These are phyloP conservation scores for Zelostemma sp. DNA, from an alignment of 1,140 invertebrate species.

Conservation along the genomic window DNA sequence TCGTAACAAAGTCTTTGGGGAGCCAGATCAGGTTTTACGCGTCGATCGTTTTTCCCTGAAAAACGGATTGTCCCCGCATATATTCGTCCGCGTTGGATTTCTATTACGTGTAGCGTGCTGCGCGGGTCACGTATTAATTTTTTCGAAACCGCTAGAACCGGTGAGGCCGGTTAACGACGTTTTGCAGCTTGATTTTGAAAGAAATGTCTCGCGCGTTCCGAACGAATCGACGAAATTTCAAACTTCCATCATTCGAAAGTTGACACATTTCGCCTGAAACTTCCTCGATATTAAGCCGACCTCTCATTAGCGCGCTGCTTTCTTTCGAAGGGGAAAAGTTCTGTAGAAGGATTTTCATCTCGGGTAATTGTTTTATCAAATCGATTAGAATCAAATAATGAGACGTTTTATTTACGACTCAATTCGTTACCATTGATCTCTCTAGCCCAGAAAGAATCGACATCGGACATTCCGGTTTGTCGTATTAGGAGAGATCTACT, in stretches of 20 bases:
- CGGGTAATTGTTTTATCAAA: conserved; percentile 30
- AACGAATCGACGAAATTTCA: too few species aligned
- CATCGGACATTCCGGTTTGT: conserved; percentile 57
- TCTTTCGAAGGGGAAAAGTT: conserved; percentile 11
- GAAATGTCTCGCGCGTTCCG: conserved; percentile 29
- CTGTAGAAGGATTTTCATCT: not conserved
- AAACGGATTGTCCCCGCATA: conserved; percentile 39
- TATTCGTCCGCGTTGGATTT: conserved; percentile 38
- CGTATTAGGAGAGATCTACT: conserved; percentile 67
- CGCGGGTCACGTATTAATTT: conserved; percentile 45
- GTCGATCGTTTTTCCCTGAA: conserved; percentile 48
- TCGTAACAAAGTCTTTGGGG: conserved; percentile 42
- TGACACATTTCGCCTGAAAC: too few species aligned
- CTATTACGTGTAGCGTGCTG: conserved; percentile 34
- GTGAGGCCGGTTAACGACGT: conserved; percentile 36
- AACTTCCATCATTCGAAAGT: too few species aligned
- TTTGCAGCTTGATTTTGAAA: conserved; percentile 38
- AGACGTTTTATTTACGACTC: conserved; percentile 41
- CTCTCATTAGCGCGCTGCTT: conserved; percentile 6
- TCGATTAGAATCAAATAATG: conserved; percentile 40
- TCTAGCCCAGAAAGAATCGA: conserved; percentile 43
- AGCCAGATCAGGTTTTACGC: conserved; percentile 47
- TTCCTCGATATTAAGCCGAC: not conserved
- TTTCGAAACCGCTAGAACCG: conserved; percentile 40
- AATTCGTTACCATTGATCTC: conserved; percentile 48